Evolutionary conservation across 2,797 vertebrate species (phyloP), one percentile per base, ranked within the genome.

Genomic region (Sylvilagus floridanus): DNA sequence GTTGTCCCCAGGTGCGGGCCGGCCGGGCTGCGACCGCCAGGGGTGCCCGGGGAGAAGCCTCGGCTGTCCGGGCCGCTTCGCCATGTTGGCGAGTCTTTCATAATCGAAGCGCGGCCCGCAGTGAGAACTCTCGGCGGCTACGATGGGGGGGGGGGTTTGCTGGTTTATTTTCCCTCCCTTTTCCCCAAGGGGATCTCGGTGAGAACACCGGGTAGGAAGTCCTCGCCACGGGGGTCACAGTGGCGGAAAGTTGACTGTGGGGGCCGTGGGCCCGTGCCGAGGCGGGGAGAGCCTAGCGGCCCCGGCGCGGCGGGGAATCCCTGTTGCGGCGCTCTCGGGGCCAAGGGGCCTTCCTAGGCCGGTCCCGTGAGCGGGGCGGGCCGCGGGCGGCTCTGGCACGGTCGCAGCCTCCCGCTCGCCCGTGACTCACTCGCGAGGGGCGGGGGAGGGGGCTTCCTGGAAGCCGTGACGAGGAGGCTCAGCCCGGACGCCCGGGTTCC

Each of bases 291-390:
- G 14, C 37, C 52, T 54, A 57, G 37, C 62, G 71, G 66, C 72
- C 28, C 71, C 28, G 30, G 69, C 65, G 3, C 22, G 13, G 79
- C 81, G 94, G 95, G 96, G 94, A 97, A 97, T 95, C 96, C 97
- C 97, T 96, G 91, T 21, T 47, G 90, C 65, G 28, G 90, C 65
- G 93, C 65, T 54, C 68, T 91, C 91, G 89, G 73, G 85, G 94
- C 86, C 6, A 32, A 91, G 94, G 93, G 96, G 87, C 93, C 95
- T 93, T 96, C 90, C 97, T 28, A 50, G 86, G 93, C 77, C 6
- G 71, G 96, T 97, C 97, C 77, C 97, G 97, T 97, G 97, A 97
- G 97, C 91, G 62, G 87, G 91, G 97, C 81, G 84, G 76, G 76
- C 93, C 77, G n/a, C 76, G 52, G 95, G 96, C 68, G 82, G 63